Base-by-base conservation (phyloP, 2,113 vertebrate species). In the Epinephelus lanceolatus region DNA sequence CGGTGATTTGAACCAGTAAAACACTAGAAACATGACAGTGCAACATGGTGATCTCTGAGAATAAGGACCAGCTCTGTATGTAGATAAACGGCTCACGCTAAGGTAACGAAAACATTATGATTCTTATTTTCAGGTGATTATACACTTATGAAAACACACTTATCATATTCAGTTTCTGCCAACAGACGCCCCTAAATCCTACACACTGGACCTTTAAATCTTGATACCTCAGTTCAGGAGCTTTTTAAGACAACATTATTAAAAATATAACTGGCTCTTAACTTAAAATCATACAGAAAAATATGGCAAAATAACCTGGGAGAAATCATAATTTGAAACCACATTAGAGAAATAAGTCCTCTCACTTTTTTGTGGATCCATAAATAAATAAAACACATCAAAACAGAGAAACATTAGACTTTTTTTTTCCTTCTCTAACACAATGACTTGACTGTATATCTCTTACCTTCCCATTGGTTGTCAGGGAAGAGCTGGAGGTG, bases 381-480 rank as follows among this genome's bases (percentile, higher is more conserved):
- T 21, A 14, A 60, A n/a, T 13, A 51, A 51, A 33, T 13, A 51
- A 51, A n/a, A 25, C 13, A 37, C 51, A 70, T 37, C 11, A 21
- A n/a, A 19, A 51, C 30, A 47, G 40, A 15, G 19, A 33, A 21
- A 1, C 25, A 23, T 23, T 19, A 14, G 33, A 71, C n/a, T 10
- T 23, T 45, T 47, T 10, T 23, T 45, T 47, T 47, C 3, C 42
- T 62, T 21, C 14, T 66, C n/a, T 15, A 6, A 27, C 25, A 47
- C 11, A 49, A 8, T n/a, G 2, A 52, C 8, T 15, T n/a, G 18
- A 23, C 57, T 17, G 8, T n/a, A 1, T 1, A 1, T 59, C n/a
- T 53, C 75, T 47, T 90, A 96, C 96, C 95, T 92, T 96, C 96
- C 93, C 91, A 93, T 18, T 94, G 93, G 88, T 72, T 85, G 83